These are phyloP conservation scores for Oncorhynchus gorbuscha DNA, from an alignment of 2,113 vertebrate genomes.

Conservation along the genomic window DNA sequence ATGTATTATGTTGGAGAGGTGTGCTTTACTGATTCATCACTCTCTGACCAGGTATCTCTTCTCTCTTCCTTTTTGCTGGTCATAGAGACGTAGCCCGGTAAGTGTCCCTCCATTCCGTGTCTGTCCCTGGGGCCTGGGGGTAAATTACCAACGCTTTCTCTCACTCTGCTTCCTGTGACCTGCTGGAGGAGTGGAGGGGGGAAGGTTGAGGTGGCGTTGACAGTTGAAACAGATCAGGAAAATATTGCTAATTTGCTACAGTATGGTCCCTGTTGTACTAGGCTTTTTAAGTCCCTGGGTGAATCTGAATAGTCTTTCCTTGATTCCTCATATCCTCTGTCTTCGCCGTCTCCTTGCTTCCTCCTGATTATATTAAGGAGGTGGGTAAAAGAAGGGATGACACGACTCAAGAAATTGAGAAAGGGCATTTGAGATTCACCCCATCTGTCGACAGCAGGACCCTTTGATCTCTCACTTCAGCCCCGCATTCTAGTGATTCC, in stretches of 20 bases:
- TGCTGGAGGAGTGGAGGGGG: neutral
- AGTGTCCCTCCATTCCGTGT: conserved; percentile 63
- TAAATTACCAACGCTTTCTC: neutral
- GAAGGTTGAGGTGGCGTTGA: neutral
- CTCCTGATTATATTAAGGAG: neutral
- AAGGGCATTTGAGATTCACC: neutral
- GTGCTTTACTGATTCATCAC: conserved; percentile 85
- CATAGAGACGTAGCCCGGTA: conserved; percentile 99
- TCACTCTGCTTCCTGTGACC: neutral
- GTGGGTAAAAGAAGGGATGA: neutral
- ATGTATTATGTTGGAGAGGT: conserved; percentile 32
- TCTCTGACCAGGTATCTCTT: conserved; percentile 99
- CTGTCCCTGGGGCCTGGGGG: conserved; percentile 3
- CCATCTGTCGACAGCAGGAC: conserved; percentile 44
- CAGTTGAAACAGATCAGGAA: too few species aligned
- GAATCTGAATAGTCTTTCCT: neutral
- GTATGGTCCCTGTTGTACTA: too few species aligned
- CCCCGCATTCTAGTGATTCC: conserved; percentile 28
- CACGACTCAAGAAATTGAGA: neutral
- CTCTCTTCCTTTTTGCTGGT: conserved; percentile 98
- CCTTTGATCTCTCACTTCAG: conserved; percentile 57
- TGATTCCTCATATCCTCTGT: conserved; percentile 1
- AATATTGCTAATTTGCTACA: too few species aligned
- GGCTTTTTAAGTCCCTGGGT: too few species aligned
- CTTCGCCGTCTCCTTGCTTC: neutral